These are phyloP conservation scores for Shargacucullia verbasci DNA, from an alignment of 2,888 invertebrate genomes.

Conservation along the genomic window DNA sequence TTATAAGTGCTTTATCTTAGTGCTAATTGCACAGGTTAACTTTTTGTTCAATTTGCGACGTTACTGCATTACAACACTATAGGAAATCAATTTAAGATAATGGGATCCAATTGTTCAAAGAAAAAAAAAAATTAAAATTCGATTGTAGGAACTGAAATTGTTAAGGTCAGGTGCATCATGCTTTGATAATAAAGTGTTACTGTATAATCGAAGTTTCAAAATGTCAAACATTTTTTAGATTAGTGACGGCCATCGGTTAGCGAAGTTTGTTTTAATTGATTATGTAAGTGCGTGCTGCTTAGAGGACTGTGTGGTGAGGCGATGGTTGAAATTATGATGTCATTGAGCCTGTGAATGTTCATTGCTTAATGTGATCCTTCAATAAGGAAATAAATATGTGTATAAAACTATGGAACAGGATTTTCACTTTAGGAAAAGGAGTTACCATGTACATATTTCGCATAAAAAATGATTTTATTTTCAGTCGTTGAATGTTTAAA, in stretches of 20 bases:
- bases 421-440: no score
- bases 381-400: no score
- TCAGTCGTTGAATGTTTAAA: no score
- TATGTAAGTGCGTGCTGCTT: conserved; percentile 28
- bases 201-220: conserved; percentile 42
- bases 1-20: conserved; percentile 82
- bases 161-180: conserved; percentile 67
- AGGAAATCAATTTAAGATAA: conserved; percentile 62
- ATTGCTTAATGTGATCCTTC: neutral
- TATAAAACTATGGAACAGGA: no score
- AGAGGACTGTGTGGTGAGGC: conserved; percentile 22
- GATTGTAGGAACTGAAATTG: conserved; percentile 56
- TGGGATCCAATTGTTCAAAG: conserved; percentile 70
- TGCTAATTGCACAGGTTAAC: conserved; percentile 81
- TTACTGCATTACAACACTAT: conserved; percentile 41
- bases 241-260: conserved; percentile 42
- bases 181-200: conserved; percentile 53
- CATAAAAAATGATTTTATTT: no score
- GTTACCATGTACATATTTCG: no score
- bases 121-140: conserved; percentile 41
- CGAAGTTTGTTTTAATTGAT: conserved; percentile 35
- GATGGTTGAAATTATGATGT: conserved; percentile 11
- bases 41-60: conserved; percentile 67
- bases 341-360: neutral
- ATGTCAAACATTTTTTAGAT: conserved; percentile 53